Conservation (phyloP, 2,888 invertebrate species). For the Hypercompe scribonia region DNA sequence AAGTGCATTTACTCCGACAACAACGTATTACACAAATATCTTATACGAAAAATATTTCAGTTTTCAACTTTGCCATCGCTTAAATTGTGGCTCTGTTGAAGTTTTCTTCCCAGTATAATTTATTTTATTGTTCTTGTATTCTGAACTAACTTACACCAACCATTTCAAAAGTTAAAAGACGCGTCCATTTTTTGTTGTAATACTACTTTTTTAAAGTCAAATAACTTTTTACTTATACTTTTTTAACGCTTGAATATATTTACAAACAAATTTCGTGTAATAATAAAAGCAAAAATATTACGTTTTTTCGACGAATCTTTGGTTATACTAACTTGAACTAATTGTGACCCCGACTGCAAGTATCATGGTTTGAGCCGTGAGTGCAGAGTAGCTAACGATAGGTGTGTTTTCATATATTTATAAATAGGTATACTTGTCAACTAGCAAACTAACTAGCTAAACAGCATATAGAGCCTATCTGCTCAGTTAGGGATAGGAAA, state of each 20-base stretch:
- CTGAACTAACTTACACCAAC: neutral
- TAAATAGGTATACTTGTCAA: no score
- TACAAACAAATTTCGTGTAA: neutral
- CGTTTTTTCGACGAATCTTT: no score
- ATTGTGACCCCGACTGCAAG: no score
- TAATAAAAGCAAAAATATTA: neutral
- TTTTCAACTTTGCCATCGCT: neutral
- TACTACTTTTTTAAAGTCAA: neutral
- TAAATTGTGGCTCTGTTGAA: neutral
- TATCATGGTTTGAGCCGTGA: no score
- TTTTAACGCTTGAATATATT: neutral
- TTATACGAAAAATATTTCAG: neutral
- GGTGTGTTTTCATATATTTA: no score
- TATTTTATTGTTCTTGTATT: neutral
- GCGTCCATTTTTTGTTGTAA: neutral
- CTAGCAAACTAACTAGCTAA: no score
- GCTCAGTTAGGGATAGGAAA: no score
- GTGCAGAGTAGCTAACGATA: no score
- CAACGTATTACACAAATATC: neutral
- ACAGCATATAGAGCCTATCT: no score
- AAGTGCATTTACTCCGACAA: neutral
- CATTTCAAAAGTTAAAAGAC: neutral
- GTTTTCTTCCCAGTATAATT: neutral
- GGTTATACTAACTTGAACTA: no score
- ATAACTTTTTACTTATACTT: neutral